phyloP scores from a whole-genome alignment of 2,888 invertebrate species.

The Aspidiotus destructor region DNA sequence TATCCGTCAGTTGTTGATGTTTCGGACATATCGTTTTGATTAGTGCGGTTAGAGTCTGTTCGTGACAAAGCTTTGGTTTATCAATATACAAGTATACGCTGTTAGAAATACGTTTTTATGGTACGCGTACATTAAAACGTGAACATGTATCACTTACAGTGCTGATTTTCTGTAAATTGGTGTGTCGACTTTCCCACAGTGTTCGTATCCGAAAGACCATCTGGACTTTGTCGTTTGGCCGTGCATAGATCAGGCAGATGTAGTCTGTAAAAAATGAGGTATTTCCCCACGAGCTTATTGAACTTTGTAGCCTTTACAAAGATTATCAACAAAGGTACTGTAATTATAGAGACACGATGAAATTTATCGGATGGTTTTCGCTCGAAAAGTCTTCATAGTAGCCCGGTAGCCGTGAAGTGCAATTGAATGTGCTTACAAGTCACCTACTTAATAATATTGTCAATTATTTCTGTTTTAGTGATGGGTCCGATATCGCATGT shows the following conservation, averaged over 20 bases:
- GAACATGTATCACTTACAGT: conserved; percentile 14
- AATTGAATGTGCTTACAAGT: no score
- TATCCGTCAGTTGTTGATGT: conserved; percentile 80
- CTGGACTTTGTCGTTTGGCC: conserved; percentile 14
- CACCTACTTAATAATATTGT: no score
- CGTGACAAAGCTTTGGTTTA: conserved; percentile 47
- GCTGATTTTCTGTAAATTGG: conserved; percentile 10
- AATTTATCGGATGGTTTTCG: no score
- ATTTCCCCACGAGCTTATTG: background rate
- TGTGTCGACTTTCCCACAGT: conserved; percentile 6
- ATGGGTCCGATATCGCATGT: no score
- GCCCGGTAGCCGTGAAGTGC: no score
- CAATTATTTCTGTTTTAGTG: no score
- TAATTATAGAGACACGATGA: no score
- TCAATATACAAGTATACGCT: background rate
- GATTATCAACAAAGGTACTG: no score
- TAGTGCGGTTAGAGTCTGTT: conserved; percentile 61
- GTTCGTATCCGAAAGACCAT: conserved; percentile 13
- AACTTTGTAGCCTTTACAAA: no score
- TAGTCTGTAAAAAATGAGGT: background rate
- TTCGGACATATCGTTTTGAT: conserved; percentile 66
- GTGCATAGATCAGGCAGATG: background rate
- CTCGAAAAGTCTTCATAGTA: no score
- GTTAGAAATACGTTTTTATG: background rate
- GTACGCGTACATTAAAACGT: background rate